These are phyloP conservation scores for Eunapius fragilis DNA, from an alignment of 37 sponge, comb jelly and placozoan species.

Conservation along the genomic window DNA sequence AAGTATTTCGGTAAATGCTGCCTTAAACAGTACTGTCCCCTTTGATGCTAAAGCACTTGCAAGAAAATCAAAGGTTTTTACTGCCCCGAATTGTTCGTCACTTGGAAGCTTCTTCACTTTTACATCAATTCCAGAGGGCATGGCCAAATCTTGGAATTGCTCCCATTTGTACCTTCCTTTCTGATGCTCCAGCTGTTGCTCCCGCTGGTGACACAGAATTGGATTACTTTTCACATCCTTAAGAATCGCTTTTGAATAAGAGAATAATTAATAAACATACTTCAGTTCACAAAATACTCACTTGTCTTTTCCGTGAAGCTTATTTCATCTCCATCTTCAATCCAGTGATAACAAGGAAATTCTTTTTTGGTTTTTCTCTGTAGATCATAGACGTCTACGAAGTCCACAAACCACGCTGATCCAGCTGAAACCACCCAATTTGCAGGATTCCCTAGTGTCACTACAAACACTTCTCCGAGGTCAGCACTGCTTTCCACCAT, in stretches of 20 bases:
- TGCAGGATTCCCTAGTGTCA: slow-evolving; percentile 12
- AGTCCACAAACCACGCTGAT: slow-evolving; percentile 35
- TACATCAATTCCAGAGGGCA: slow-evolving; percentile 31
- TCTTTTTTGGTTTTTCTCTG: neutral
- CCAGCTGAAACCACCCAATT: neutral
- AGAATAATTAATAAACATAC: too few species aligned
- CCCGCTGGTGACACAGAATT: slow-evolving; percentile 20
- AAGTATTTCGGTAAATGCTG: neutral
- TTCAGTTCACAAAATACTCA: neutral
- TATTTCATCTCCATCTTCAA: slow-evolving; percentile 8
- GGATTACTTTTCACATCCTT: slow-evolving; percentile 18
- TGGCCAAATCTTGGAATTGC: neutral
- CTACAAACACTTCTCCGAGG: slow-evolving; percentile 35
- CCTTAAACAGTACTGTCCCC: neutral
- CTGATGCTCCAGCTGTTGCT: slow-evolving; percentile 3
- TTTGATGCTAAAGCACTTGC: neutral
- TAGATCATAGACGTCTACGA: neutral
- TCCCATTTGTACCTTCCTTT: slow-evolving; percentile 31
- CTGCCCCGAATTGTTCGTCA: slow-evolving; percentile 45
- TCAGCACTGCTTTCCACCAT: slow-evolving; percentile 29
- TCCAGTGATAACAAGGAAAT: slow-evolving; percentile 57
- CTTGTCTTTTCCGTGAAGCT: slow-evolving; percentile 12
- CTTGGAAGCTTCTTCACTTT: slow-evolving; percentile 6
- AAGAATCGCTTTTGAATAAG: slow-evolving; percentile 13
- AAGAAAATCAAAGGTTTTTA: slow-evolving; percentile 38